Evolutionary conservation across 2,113 vertebrate species (phyloP).

Genomic region (Diadophis punctatus): DNA sequence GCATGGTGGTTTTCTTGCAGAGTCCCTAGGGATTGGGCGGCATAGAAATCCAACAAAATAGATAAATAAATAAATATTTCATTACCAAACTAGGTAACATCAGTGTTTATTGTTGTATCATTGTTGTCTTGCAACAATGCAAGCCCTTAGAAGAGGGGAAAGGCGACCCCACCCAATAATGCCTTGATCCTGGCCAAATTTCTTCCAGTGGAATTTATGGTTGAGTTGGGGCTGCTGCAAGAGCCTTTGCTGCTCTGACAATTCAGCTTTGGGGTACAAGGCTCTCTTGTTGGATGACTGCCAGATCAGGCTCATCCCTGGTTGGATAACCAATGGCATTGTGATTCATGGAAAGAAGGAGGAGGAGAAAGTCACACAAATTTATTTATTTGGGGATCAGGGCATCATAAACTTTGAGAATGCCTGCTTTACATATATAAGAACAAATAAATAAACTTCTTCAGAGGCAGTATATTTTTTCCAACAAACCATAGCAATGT

Average conservation of each 20-base stretch:
- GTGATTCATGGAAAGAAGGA: not conserved
- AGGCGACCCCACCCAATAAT: not conserved
- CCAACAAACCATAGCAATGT: not conserved
- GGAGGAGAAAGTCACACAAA: not conserved
- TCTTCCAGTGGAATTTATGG: not conserved
- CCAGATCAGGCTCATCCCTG: not conserved
- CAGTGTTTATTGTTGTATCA: not conserved
- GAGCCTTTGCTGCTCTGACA: not conserved
- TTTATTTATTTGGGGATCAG: not conserved
- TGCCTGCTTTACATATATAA: not conserved
- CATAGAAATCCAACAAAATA: too few relatives aligned
- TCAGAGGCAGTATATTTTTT: not conserved
- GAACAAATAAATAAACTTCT: not conserved
- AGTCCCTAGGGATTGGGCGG: too few relatives aligned
- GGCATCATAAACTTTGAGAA: not conserved
- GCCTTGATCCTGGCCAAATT: not conserved
- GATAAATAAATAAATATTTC: too few relatives aligned
- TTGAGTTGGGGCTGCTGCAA: not conserved
- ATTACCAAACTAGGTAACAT: not conserved
- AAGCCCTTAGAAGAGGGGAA: not conserved
- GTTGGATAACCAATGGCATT: not conserved
- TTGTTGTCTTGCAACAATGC: not conserved
- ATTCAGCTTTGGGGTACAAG: not conserved
- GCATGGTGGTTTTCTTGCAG: not conserved
- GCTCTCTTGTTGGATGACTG: not conserved